phyloP scores from a whole-genome alignment of 2,888 invertebrate genomes.

The Pheosia gnoma region DNA sequence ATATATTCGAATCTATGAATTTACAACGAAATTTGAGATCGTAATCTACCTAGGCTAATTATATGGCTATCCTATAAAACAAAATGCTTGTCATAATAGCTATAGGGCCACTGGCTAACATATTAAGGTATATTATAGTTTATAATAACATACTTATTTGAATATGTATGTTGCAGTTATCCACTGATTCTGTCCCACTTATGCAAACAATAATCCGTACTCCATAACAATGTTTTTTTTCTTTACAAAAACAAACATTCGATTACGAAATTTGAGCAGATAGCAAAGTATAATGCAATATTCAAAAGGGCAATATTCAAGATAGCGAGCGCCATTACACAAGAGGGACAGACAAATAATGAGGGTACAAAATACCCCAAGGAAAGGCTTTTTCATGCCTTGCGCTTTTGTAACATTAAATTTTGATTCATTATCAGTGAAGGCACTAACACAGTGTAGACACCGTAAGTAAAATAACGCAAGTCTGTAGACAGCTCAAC shows the following conservation, averaged over 20 bases:
- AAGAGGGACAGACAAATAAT: slow-evolving; percentile 55
- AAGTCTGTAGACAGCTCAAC: too few species aligned
- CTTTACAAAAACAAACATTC: slow-evolving; percentile 7
- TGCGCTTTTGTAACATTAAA: slow-evolving; percentile 59
- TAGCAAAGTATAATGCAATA: slow-evolving; percentile 49
- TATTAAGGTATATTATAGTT: too few species aligned
- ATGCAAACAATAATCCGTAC: too few species aligned
- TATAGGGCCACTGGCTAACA: too few species aligned
- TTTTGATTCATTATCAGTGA: slow-evolving; percentile 55
- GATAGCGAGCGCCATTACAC: slow-evolving; percentile 50
- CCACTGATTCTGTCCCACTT: neutral
- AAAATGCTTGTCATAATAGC: too few species aligned
- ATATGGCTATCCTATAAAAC: too few species aligned
- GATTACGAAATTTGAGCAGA: slow-evolving; percentile 45
- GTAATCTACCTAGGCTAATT: too few species aligned
- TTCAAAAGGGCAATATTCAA: slow-evolving; percentile 50
- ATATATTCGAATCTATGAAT: too few species aligned
- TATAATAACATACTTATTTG: too few species aligned
- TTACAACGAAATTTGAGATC: too few species aligned
- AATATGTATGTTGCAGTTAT: neutral
- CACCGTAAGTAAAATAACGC: too few species aligned
- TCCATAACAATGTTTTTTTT: too few species aligned
- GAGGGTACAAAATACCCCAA: slow-evolving; percentile 53
- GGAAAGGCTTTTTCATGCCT: slow-evolving; percentile 53
- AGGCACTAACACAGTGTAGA: neutral